These are phyloP conservation scores for Vollenhovia emeryi DNA, from an alignment of 1,140 invertebrate genomes.

Conservation along the genomic window DNA sequence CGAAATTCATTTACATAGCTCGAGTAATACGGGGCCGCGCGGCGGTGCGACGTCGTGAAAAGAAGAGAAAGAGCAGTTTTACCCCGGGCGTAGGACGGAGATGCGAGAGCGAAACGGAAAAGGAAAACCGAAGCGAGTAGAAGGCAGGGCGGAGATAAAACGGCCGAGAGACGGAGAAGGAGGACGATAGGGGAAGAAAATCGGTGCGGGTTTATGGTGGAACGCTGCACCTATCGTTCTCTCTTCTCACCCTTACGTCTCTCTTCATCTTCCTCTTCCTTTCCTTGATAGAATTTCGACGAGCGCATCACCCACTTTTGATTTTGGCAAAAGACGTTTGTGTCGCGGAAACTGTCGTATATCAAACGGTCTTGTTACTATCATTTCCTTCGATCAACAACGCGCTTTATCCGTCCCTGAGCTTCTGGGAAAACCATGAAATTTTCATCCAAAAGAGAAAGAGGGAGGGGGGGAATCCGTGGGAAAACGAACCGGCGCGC, in stretches of 20 bases:
- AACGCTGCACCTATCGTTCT: background rate
- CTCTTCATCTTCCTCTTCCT: background rate
- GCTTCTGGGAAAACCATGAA: slow-evolving; percentile 37
- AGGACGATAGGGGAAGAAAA: slow-evolving; percentile 47
- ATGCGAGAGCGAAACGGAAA: slow-evolving; percentile 38
- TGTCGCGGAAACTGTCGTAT: slow-evolving; percentile 37
- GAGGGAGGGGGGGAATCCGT: background rate
- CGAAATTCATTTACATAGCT: slow-evolving; percentile 85
- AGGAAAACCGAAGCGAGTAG: slow-evolving; percentile 16
- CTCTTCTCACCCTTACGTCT: background rate
- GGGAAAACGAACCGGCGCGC: slow-evolving; percentile 26
- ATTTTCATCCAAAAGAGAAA: slow-evolving; percentile 22
- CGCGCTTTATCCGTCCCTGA: background rate
- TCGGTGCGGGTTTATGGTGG: slow-evolving; percentile 51
- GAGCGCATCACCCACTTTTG: slow-evolving; percentile 44
- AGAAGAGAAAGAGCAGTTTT: slow-evolving; percentile 52
- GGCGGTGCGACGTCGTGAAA: slow-evolving; percentile 55
- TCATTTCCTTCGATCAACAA: background rate
- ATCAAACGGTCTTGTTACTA: slow-evolving; percentile 46
- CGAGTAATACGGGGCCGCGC: slow-evolving; percentile 79
- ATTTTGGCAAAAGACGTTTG: slow-evolving; percentile 57
- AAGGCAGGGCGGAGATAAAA: background rate
- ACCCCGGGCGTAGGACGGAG: background rate
- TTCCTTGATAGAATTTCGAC: background rate
- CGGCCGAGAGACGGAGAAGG: background rate